Evolutionary conservation across 2,113 vertebrate species (phyloP).

Genomic region (Puma concolor): DNA sequence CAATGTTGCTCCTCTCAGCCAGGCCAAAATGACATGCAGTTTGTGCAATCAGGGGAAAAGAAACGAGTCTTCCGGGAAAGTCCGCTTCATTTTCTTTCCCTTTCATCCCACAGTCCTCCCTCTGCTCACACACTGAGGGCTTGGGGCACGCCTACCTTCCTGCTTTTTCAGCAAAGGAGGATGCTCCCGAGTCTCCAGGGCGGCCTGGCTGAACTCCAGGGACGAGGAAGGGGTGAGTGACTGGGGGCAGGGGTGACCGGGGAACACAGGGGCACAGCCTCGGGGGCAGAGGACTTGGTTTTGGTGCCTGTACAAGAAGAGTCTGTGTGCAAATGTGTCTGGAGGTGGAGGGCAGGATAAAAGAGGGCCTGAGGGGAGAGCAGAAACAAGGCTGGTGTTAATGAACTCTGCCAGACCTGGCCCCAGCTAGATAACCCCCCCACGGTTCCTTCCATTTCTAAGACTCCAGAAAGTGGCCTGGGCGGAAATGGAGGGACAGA

Average conservation of each 20-base stretch:
- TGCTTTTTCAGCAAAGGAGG: neutral
- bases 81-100: slow-evolving; percentile 14
- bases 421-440: neutral
- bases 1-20: slow-evolving; percentile 81
- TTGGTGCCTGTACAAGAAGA: slow-evolving; percentile 7
- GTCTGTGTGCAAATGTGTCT: slow-evolving; percentile 1
- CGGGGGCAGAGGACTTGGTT: neutral
- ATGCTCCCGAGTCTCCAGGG: neutral
- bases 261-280: neutral
- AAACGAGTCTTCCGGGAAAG: neutral
- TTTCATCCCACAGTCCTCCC: neutral
- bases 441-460: neutral
- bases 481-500: neutral
- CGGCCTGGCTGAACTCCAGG: slow-evolving; percentile 17
- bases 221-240: neutral
- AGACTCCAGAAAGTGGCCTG: slow-evolving; percentile 17
- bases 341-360: neutral
- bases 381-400: slow-evolving; percentile 36
- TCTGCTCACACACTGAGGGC: neutral
- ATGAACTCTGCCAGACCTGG: neutral
- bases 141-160: neutral
- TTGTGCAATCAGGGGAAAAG: slow-evolving; percentile 68
- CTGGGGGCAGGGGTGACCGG: neutral
- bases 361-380: neutral
- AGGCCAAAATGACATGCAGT: slow-evolving; percentile 79